These are phyloP conservation scores for Phoebastria nigripes DNA, from an alignment of 2,797 vertebrate species.

Conservation along the genomic window DNA sequence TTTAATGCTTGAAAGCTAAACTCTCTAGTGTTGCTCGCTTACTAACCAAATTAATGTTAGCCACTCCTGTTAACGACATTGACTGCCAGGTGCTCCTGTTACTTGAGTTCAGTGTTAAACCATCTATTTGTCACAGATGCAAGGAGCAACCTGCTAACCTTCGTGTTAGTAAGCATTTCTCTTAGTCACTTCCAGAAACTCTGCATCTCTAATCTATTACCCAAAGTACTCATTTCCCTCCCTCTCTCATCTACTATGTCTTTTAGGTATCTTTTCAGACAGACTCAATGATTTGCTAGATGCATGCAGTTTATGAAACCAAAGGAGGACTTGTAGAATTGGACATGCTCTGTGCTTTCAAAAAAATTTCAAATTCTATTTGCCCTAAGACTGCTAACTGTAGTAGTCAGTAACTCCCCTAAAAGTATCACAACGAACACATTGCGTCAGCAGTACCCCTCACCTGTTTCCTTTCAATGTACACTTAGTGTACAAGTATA, in stretches of 20 bases:
- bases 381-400: not conserved
- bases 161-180: not conserved
- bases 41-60: not conserved
- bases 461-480: not conserved
- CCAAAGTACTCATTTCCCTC: not conserved
- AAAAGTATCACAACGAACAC: fast-evolving
- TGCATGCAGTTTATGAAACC: not conserved
- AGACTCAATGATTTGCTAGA: not conserved
- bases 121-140: not conserved
- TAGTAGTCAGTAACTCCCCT: not conserved
- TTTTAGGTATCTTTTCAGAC: not conserved
- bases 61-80: not conserved
- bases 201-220: not conserved
- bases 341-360: not conserved
- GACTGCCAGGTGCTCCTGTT: not conserved
- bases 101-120: not conserved
- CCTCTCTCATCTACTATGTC: not conserved
- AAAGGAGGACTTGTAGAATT: not conserved
- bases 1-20: not conserved
- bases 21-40: not conserved
- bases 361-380: not conserved
- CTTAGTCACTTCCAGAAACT: not conserved
- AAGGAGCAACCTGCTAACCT: not conserved
- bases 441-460: not conserved
- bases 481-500: not conserved